Evolutionary conservation across 2,888 invertebrate species (phyloP).

Genomic region (Frankliniella intonsa): DNA sequence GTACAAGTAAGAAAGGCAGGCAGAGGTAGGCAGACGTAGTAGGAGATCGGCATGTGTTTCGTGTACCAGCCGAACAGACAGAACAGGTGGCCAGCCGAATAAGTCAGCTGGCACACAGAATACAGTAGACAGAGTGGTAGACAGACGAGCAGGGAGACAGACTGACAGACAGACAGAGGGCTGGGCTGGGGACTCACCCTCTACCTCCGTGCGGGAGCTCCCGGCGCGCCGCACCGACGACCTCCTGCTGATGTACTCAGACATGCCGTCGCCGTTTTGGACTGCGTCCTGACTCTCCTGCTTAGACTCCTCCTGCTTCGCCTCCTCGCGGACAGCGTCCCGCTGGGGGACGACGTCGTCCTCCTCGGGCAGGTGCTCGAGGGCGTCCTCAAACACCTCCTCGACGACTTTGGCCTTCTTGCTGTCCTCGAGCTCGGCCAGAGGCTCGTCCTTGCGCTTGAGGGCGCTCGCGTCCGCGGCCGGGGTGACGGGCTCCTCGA

Average conservation of each 20-base stretch:
- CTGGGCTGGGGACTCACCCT: background rate
- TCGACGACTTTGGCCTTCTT: background rate
- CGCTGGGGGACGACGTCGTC: background rate
- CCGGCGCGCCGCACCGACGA: background rate
- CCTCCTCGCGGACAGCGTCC: background rate
- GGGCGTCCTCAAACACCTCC: background rate
- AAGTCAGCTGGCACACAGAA: too few relatives aligned
- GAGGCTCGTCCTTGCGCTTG: background rate
- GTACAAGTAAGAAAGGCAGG: background rate
- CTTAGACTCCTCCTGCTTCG: background rate
- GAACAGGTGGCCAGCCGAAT: too few relatives aligned
- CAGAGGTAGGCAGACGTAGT: too few relatives aligned
- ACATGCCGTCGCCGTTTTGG: background rate
- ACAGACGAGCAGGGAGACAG: background rate
- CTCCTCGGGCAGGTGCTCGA: background rate
- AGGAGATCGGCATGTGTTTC: too few relatives aligned
- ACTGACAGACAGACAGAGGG: background rate
- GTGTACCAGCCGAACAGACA: too few relatives aligned
- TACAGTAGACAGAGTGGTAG: background rate
- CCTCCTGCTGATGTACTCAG: background rate
- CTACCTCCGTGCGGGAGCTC: constrained; percentile 1
- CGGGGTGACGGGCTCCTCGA: background rate
- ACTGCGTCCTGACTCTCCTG: background rate
- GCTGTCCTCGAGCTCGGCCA: background rate
- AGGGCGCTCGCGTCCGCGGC: background rate